A percentile compares a stretch with the other conserved stretches of the same genome.
These are phyloP conservation scores for Lagria hirta DNA, from an alignment of 2,888 invertebrate genomes.

Conservation along the genomic window DNA sequence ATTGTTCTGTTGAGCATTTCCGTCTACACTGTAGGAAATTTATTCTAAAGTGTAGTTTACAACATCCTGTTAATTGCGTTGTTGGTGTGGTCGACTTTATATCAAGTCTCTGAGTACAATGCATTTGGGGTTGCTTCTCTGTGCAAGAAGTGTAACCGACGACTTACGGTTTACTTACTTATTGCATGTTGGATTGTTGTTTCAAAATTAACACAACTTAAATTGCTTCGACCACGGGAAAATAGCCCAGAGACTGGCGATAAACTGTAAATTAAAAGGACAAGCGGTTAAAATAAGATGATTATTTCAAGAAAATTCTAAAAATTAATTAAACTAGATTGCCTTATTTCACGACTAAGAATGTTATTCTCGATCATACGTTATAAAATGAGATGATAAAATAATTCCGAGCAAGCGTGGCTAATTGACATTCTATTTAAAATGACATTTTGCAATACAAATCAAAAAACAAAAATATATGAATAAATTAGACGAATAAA, in stretches of 20 bases:
- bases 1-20: slow-evolving; percentile 26
- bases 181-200: slow-evolving; percentile 22
- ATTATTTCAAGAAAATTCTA: too few relatives aligned
- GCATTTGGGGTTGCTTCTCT: slow-evolving; percentile 39
- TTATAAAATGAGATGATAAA: too few relatives aligned
- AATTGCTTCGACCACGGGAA: slow-evolving; percentile 23
- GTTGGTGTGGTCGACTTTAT: slow-evolving; percentile 38
- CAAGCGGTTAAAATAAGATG: too few relatives aligned
- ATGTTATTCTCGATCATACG: too few relatives aligned
- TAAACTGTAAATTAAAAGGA: slow-evolving; percentile 12
- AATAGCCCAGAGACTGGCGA: slow-evolving; percentile 5
- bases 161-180: slow-evolving; percentile 25
- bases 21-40: slow-evolving; percentile 22
- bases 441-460: too few relatives aligned
- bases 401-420: too few relatives aligned
- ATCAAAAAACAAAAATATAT: too few relatives aligned
- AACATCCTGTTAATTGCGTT: slow-evolving; percentile 41
- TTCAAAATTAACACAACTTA: slow-evolving; percentile 26
- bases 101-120: slow-evolving; percentile 38
- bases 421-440: too few relatives aligned
- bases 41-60: slow-evolving; percentile 27
- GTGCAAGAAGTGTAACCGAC: slow-evolving; percentile 36
- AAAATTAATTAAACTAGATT: too few relatives aligned
- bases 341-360: too few relatives aligned
- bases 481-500: too few relatives aligned